Percentiles rank a stretch among this genome's conserved stretches.
phyloP scores from a whole-genome alignment of 1,140 invertebrate genomes.

The Procambarus virginalis region DNA sequence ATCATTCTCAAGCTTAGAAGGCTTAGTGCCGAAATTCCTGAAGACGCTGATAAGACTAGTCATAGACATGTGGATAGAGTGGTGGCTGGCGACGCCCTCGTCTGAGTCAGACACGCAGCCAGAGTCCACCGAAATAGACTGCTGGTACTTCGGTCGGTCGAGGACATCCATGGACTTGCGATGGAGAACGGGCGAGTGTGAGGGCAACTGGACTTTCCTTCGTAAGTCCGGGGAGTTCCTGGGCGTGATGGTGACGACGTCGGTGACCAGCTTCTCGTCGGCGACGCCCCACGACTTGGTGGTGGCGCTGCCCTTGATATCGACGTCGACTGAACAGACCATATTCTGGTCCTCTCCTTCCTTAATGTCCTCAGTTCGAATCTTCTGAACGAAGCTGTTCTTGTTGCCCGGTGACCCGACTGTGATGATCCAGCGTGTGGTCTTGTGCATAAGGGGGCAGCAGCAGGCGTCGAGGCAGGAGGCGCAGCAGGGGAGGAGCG shows the following conservation, averaged over 20 bases:
- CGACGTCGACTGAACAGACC: conserved; percentile 57
- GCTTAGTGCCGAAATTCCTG: conserved; percentile 26
- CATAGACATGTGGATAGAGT: conserved; percentile 57
- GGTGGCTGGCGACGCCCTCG: conserved; percentile 26
- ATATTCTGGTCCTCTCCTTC: conserved; percentile 46
- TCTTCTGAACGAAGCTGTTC: conserved; percentile 1
- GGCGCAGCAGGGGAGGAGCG: conserved; percentile 28
- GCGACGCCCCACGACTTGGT: conserved; percentile 67
- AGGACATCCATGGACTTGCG: conserved; percentile 53
- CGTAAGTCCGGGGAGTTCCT: conserved; percentile 58
- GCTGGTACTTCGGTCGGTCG: conserved; percentile 53
- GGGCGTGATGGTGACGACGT: conserved; percentile 62
- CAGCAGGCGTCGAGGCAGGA: conserved; percentile 53
- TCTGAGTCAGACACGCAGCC: conserved; percentile 63
- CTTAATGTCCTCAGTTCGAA: neutral
- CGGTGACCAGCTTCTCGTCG: conserved; percentile 61
- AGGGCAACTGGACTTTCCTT: conserved; percentile 58
- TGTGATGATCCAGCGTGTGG: conserved; percentile 35
- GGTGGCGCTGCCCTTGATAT: conserved; percentile 26
- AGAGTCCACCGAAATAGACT: conserved; percentile 64
- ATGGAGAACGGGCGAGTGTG: conserved; percentile 57
- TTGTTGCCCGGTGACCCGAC: conserved; percentile 14
- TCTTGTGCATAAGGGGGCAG: conserved; percentile 34
- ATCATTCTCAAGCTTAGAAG: conserved; percentile 25
- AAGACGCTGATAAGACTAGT: conserved; percentile 48